A percentile compares a stretch with the other conserved stretches of the same genome.
Conservation (phyloP, 2,888 invertebrate genomes). For the Cataglyphis rosenhaueri region DNA sequence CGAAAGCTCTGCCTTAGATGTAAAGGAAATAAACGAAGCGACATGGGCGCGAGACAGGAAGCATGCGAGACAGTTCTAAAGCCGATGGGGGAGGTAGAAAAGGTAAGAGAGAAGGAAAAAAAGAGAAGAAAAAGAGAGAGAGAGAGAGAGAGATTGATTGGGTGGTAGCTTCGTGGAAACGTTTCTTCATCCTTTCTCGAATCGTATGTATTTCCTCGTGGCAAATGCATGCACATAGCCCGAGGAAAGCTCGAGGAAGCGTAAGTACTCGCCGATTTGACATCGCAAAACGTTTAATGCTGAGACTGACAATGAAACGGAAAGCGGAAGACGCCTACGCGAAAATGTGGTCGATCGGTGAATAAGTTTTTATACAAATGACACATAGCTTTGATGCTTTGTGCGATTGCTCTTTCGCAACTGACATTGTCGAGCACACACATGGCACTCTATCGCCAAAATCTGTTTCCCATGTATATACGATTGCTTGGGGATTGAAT, state of each 20-base stretch:
- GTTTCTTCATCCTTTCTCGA: slow-evolving; percentile 60
- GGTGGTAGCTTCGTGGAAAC: slow-evolving; percentile 61
- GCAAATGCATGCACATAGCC: slow-evolving; percentile 40
- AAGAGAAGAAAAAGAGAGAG: slow-evolving; percentile 39
- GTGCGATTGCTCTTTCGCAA: slow-evolving; percentile 38
- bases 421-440: not conserved
- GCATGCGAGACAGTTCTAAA: slow-evolving; percentile 65
- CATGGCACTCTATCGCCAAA: not conserved
- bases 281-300: slow-evolving; percentile 17
- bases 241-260: slow-evolving; percentile 1
- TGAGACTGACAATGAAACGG: slow-evolving; percentile 13
- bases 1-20: slow-evolving; percentile 62
- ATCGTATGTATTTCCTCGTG: slow-evolving; percentile 46
- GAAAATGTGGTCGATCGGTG: slow-evolving; percentile 23
- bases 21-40: slow-evolving; percentile 72
- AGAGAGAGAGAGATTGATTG: slow-evolving; percentile 22
- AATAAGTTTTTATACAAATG: slow-evolving; percentile 29
- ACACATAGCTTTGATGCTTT: slow-evolving; percentile 29
- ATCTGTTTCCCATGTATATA: slow-evolving; percentile 7
- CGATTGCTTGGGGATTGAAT: not conserved
- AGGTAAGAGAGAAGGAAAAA: slow-evolving; percentile 1
- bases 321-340: not conserved
- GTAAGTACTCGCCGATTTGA: slow-evolving; percentile 25
- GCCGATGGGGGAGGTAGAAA: not conserved
- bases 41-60: slow-evolving; percentile 59